Evolutionary conservation across 2,888 invertebrate species (phyloP), one percentile per base, ranked within the genome.

Genomic region (Yponomeuta malinellus): DNA sequence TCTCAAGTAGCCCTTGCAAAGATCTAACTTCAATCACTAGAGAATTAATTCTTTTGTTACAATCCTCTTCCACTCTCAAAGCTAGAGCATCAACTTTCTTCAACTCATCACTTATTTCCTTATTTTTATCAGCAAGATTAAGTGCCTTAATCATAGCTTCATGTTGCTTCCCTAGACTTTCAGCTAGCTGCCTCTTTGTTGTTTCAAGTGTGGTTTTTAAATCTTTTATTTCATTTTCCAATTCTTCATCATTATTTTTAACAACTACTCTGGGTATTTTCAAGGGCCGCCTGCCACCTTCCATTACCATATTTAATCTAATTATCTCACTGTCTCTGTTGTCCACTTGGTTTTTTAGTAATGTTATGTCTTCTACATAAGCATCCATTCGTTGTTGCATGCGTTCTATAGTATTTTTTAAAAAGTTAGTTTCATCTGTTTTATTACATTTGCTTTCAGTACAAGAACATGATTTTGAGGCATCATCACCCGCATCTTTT

Each of bases 61-160:
- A 96, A 79, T 96, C 95, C 63, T 95, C 94, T 88, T 97, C 96
- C 12, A 96, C 95, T 74, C 94, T 94, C 72, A 96, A 83, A 2
- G 96, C 96, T 74, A 96, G 93, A 75, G 94, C 93, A 81, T 96
- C 96, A 69, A 96, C 93, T 80, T 96, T 95, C 74, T 93, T 93
- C 74, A 96, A 80, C 83, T 96, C 95, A 72, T 94, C 94, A 83
- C 96, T 95, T 70, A 97, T 83, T 72, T 89, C 89, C 79, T 94
- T 94, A 78, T 96, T 96, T 76, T 94, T 93, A 75, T 96, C 95
- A n/a, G 96, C 96, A 71, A 96, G 90, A 78, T 92, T 92, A 66
- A 96, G 86, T 6, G 96, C 96, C 75, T 95, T 89, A 67, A 95
- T 90, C 96, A 96, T 96, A 5, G 96, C 97, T 81, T 96, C 96